Percentiles rank a stretch among this genome's conserved stretches.
Evolutionary conservation across 2,113 vertebrate genomes (phyloP).

Genomic region (Sinosuthora webbiana): DNA sequence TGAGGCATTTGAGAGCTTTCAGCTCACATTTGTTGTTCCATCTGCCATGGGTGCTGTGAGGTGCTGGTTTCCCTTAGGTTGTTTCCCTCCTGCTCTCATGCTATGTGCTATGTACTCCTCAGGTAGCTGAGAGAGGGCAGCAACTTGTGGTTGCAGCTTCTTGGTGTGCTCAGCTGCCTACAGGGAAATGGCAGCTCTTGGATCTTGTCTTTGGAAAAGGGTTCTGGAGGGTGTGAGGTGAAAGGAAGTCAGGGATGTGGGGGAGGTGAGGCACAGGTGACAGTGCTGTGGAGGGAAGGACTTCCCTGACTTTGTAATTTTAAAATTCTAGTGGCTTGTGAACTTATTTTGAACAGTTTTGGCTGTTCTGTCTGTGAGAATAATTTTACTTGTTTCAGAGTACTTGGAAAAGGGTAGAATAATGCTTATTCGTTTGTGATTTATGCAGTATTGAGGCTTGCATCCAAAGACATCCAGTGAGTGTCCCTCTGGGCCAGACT

Average conservation of each 20-base stretch:
- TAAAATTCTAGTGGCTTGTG: background rate
- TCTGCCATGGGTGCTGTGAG: background rate
- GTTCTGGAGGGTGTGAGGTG: background rate
- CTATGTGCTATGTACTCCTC: rapidly evolving
- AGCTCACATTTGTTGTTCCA: rapidly evolving
- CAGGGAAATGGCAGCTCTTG: background rate
- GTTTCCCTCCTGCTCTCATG: background rate
- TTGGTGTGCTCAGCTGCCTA: background rate
- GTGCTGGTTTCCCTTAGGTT: background rate
- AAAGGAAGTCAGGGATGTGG: background rate
- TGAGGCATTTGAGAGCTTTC: background rate
- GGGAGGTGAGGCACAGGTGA: background rate
- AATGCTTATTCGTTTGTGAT: conserved; percentile 10
- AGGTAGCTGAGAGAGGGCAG: background rate
- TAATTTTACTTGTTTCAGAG: background rate
- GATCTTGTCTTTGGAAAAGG: background rate
- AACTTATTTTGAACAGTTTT: background rate
- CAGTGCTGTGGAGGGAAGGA: background rate
- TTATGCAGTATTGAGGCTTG: background rate
- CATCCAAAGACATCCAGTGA: background rate
- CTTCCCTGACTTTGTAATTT: background rate
- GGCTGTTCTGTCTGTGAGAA: background rate
- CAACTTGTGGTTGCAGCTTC: background rate
- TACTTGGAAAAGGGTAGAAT: background rate
- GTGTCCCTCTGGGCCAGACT: background rate